Evolutionary conservation across 2,113 vertebrate species (phyloP), one percentile per base, ranked within the genome.

Genomic region (Fregetta grallaria): DNA sequence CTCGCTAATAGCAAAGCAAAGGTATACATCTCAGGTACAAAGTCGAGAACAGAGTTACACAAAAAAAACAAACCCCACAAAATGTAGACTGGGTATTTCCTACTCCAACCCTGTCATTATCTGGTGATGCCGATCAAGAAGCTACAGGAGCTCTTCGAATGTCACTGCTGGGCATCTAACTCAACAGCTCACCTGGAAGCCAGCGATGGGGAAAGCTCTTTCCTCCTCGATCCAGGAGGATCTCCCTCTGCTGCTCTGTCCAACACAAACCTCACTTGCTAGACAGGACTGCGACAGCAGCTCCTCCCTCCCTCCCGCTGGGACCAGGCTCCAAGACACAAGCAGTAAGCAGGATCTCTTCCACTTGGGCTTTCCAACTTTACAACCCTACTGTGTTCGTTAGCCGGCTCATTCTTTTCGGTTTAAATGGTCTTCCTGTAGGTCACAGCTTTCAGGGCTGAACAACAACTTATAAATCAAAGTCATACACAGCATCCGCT

Each of bases 351-450:
- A 71, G 91, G 72, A 70, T 17, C 76, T 84, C 86, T 45, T 87
- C 73, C 52, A 74, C 84, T 68, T 7, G 3, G 21, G 40, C 38
- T 93, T 91, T 59, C 55, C 89, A 94, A 2, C 79, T 88, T 86
- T 9, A 79, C 67, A 88, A 26, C 44, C 72, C 84, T 26, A 90
- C 95, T 95, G 96, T 93, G 66, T 44, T 82, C 77, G 36, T 78
- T 40, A 85, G 53, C 44, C 16, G 2, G 49, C 91, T 88, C 93
- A 93, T 97, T 97, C 94, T 95, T 93, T 65, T 56, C 0, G 0
- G 20, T 91, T 80, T 77, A 89, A 96, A 95, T 34, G 50, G 56
- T 40, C 40, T 97, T 97, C 94, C 95, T 96, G 96, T 93, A 93
- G 81, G 92, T 95, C 95, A 97, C 94, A 78, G 86, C 76, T 86